Conservation (phyloP, 92 coral and sea anemone species). For the Paragorgia papillata region DNA sequence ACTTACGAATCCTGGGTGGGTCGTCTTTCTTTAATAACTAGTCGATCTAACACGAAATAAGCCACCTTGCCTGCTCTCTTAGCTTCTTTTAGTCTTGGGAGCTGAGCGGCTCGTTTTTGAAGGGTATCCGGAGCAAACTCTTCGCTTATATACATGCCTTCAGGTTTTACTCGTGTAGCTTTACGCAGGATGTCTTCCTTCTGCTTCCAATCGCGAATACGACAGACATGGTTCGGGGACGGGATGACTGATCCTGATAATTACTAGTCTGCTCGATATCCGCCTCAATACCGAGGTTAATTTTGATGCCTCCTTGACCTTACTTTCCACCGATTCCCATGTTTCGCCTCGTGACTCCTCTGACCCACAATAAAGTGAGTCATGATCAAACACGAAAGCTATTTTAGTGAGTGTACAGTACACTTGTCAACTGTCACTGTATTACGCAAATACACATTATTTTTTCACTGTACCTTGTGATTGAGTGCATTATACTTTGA, state of each 20-base stretch:
- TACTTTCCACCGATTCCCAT: no score
- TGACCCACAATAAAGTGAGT: no score
- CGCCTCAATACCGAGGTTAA: no score
- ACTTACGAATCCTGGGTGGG: slow-evolving; percentile 2
- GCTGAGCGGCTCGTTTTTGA: slow-evolving; percentile 32
- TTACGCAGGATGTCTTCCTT: slow-evolving; percentile 36
- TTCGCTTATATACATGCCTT: slow-evolving; percentile 43
- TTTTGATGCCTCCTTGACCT: no score
- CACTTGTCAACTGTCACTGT: no score
- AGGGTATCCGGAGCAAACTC: slow-evolving; percentile 40
- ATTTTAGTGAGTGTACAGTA: no score
- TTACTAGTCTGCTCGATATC: no score
- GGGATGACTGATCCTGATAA: no score
- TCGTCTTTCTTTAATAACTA: slow-evolving; percentile 34
- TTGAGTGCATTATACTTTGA: slow-evolving; percentile 88
- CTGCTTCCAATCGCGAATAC: slow-evolving; percentile 42
- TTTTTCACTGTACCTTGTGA: slow-evolving; percentile 67
- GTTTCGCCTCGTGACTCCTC: no score
- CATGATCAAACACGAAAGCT: no score
- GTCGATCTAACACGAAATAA: slow-evolving; percentile 43
- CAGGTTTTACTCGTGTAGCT: slow-evolving; percentile 38
- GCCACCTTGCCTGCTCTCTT: slow-evolving; percentile 46
- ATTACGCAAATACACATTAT: no score
- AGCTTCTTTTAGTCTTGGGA: slow-evolving; percentile 35
- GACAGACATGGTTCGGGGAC: no score